Percentiles rank a stretch among this genome's conserved stretches.
Evolutionary conservation across 2,888 invertebrate species (phyloP).

Genomic region (Parasteatoda lunata): DNA sequence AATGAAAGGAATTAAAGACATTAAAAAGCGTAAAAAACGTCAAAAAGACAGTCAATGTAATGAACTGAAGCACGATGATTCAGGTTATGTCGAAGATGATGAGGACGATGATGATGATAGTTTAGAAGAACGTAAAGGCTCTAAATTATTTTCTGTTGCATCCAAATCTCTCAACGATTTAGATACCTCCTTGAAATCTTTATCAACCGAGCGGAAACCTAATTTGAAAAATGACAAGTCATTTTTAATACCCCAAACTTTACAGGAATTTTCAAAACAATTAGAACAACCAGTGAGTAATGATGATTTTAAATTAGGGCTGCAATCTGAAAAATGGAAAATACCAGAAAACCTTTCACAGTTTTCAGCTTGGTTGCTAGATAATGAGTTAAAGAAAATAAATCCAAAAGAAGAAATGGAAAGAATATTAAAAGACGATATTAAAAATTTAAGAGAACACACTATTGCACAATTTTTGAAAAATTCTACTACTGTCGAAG

Average conservation of each 20-base stretch:
- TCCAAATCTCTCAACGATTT: neutral
- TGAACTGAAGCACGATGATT: constrained; percentile 63
- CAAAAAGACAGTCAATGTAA: constrained; percentile 14
- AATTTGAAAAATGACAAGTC: neutral
- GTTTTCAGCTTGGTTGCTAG: constrained; percentile 56
- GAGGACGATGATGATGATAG: constrained; percentile 58
- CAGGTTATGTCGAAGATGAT: constrained; percentile 65
- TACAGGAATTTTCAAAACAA: constrained; percentile 45
- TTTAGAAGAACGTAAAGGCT: constrained; percentile 13
- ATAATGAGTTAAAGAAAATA: constrained; percentile 53
- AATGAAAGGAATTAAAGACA: constrained; percentile 24
- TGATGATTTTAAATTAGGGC: neutral
- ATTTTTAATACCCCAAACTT: constrained; percentile 19
- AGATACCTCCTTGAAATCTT: constrained; percentile 6
- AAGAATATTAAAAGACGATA: constrained; percentile 48
- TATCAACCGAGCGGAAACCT: constrained; percentile 17
- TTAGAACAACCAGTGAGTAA: constrained; percentile 20
- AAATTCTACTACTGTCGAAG: constrained; percentile 22
- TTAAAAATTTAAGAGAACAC: constrained; percentile 50
- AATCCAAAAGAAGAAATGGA: constrained; percentile 45
- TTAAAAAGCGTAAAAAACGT: constrained; percentile 51
- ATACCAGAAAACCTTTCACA: constrained; percentile 53
- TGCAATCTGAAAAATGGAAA: constrained; percentile 38
- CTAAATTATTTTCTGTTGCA: neutral
- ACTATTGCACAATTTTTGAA: constrained; percentile 45